phyloP scores from a whole-genome alignment of 2,797 vertebrate species.

The Paratrypauchen microcephalus region DNA sequence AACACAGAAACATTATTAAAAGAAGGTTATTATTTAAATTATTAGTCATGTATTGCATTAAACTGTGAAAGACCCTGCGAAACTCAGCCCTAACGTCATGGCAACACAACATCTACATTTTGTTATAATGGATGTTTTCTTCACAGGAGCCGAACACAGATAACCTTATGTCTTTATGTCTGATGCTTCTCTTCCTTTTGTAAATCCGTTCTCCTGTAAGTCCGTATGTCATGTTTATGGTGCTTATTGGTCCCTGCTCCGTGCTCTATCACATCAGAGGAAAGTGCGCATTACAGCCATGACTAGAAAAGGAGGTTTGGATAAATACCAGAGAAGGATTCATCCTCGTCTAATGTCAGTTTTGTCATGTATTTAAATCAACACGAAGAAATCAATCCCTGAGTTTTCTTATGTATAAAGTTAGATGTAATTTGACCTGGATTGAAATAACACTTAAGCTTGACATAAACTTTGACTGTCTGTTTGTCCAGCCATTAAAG shows the following conservation, averaged over 20 bases:
- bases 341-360: constrained; percentile 40
- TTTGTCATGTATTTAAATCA: constrained; percentile 35
- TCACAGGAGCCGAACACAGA: not conserved
- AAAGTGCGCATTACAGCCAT: constrained; percentile 41
- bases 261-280: constrained; percentile 50
- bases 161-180: not conserved
- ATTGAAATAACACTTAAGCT: not conserved
- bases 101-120: too few species aligned
- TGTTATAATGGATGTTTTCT: constrained; percentile 8
- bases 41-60: too few species aligned
- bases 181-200: constrained; percentile 23
- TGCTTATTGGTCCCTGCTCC: constrained; percentile 54
- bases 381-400: constrained; percentile 22
- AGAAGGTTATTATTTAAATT: too few species aligned
- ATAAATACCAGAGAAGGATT: constrained; percentile 49
- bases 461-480: too few species aligned
- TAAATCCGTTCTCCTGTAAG: constrained; percentile 41
- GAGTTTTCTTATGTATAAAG: constrained; percentile 21
- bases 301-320: constrained; percentile 41
- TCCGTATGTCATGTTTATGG: constrained; percentile 45
- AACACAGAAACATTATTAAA: too few species aligned
- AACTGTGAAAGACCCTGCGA: too few species aligned
- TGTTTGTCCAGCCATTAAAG: too few species aligned
- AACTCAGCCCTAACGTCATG: too few species aligned
- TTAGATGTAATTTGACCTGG: constrained; percentile 20